Conservation (phyloP, 2,797 vertebrate species). For the Pseudotriccus pelzelni region DNA sequence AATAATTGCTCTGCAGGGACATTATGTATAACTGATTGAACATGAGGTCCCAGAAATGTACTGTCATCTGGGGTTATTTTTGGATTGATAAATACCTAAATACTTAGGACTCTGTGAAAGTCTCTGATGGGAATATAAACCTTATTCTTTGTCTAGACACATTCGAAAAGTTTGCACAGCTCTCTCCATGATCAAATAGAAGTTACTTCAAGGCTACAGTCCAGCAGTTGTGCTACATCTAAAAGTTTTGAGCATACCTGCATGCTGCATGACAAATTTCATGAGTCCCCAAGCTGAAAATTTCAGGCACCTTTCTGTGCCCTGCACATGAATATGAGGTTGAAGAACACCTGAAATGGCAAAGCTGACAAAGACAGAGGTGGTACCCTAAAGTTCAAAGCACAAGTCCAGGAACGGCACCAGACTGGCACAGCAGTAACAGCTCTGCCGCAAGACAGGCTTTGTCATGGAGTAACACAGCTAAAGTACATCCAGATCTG, state of each 20-base stretch:
- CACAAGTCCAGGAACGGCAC: neutral
- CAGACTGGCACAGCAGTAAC: neutral
- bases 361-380: neutral
- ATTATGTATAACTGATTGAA: neutral
- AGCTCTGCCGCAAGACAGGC: neutral
- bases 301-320: neutral
- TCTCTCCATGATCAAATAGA: neutral
- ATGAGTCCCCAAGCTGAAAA: neutral
- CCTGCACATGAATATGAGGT: neutral
- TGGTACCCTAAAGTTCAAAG: neutral
- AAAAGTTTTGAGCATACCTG: neutral
- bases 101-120: neutral
- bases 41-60: neutral
- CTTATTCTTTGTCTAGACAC: neutral
- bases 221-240: neutral
- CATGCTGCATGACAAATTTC: neutral
- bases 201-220: neutral
- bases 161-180: neutral
- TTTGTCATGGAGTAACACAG: neutral
- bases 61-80: neutral
- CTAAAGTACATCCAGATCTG: neutral
- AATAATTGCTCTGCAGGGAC: neutral
- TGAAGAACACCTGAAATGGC: neutral
- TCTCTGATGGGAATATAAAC: neutral
- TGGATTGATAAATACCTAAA: neutral